These are phyloP conservation scores for Junco hyemalis DNA, from an alignment of 2,113 vertebrate species.

Conservation along the genomic window DNA sequence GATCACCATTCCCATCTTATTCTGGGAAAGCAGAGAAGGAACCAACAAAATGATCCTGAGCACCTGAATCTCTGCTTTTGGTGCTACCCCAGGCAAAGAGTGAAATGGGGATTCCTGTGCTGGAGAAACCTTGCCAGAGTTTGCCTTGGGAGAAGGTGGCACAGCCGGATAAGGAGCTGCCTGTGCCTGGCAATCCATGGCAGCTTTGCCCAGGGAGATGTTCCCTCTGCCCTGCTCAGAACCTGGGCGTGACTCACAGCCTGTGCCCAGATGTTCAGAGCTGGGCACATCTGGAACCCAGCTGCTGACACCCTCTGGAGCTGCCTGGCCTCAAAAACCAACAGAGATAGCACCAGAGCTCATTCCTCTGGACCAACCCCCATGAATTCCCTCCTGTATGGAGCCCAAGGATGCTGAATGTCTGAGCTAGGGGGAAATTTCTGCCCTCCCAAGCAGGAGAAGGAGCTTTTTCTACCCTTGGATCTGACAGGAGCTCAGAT, in stretches of 20 bases:
- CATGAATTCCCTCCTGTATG: accelerated
- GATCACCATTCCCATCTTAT: background rate
- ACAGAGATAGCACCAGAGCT: background rate
- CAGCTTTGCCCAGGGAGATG: conserved; percentile 7
- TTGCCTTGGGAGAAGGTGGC: background rate
- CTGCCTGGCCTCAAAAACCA: background rate
- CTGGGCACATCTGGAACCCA: conserved; percentile 69
- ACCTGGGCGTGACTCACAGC: background rate
- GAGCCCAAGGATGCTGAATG: background rate
- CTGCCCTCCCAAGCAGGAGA: background rate
- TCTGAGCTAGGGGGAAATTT: background rate
- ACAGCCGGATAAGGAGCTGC: background rate
- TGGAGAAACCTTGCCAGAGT: background rate
- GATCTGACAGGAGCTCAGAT: background rate
- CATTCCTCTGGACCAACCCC: background rate
- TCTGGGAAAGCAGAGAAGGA: background rate
- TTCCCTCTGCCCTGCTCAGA: conserved; percentile 17
- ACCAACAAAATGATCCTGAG: background rate
- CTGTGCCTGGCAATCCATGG: background rate
- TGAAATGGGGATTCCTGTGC: background rate
- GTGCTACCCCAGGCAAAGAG: background rate
- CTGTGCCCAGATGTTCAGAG: conserved; percentile 43
- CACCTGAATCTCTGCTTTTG: background rate
- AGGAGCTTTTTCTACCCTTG: background rate
- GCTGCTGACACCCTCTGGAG: background rate